Evolutionary conservation across 2,888 invertebrate species (phyloP), one percentile per base, ranked within the genome.

Genomic region (Lydus trimaculatus): DNA sequence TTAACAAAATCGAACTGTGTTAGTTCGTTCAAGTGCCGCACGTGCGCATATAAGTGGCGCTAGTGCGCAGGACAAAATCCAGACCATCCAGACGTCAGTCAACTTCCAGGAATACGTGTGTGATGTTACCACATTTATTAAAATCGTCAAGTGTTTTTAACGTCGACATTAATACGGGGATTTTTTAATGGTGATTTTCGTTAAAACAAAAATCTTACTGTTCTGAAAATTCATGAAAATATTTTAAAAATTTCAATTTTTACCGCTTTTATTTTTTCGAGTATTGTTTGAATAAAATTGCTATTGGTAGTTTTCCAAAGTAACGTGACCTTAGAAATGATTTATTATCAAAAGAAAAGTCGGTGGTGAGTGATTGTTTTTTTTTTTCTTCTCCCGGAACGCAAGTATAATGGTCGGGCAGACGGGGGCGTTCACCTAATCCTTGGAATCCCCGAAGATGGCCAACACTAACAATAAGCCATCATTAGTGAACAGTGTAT

Each of bases 11-110:
- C 84, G 84, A 84, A 83, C 80, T 75, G 23, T 75, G 23, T 80
- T 81, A 79, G 81, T 81, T 79, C 78, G 69, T 73, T 72, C 72
- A 75, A 73, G 75, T 73, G 74, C 79, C 77, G 87, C 88, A 83
- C 84, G 88, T 80, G 87, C 88, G 80, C 86, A 88, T 75, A 87
- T 86, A 73, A 79, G 86, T 71, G 79, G 77, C 80, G 84, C 86
- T 72, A 76, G 82, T 83, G 84, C 84, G 84, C 88, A 88, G 87
- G 89, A 75, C 87, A 87, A 74, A 76, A 78, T 79, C 82, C 81
- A 76, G 81, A 80, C 79, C 78, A 76, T 79, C 81, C 76, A 87
- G 87, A 78, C 82, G 81, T 80, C 83, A 85, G 85, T 85, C 81
- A 78, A 78, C 79, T 80, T 81, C 80, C 81, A 83, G 79, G 76